Evolutionary conservation across 2,113 vertebrate genomes (phyloP), one percentile per base, ranked within the genome.

Genomic region (Naja naja): DNA sequence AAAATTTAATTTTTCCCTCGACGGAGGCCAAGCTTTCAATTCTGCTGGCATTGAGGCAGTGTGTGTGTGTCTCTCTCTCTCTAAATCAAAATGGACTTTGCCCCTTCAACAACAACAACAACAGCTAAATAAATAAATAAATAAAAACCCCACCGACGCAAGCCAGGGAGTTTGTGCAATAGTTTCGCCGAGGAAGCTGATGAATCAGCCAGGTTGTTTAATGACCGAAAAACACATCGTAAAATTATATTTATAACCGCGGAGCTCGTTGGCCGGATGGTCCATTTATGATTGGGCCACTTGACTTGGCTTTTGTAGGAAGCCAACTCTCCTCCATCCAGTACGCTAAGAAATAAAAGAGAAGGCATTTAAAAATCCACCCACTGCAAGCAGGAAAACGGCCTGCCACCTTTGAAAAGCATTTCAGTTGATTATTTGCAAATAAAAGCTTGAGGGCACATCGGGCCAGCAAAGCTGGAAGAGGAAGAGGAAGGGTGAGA

Each of bases 381-480:
- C 89, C 64, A 56, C 55, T 27, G 9, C 54, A 90, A 88, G 69
- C 34, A 10, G 81, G 8, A 43, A 49, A 89, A 49, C 45, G 87
- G 39, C 87, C 12, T 23, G 85, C 56, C 22, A 5, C 47, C 47
- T 9, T 49, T 9, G 47, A 49, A 10, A 49, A 87, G n/a, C 58
- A 52, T 39, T 54, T 85, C n/a, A 27, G 81, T 88, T 92, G 92
- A 55, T 86, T 60, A 86, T 92, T 92, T 54, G 10, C 23, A 55
- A 74, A 90, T 27, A 49, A 47, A 94, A 43, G 10, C 60, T 60
- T 39, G 20, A 23, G 53, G 10, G 23, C 34, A n/a, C 47, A 1
- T 49, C 45, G 34, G 18, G 89, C 89, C 93, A 53, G 43, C 43
- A 88, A 60, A 81, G 52, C 60, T 89, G 5, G 52, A 8, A 49